Evolutionary conservation across 2,113 vertebrate species (phyloP).

Genomic region (Pseudorasbora parva): DNA sequence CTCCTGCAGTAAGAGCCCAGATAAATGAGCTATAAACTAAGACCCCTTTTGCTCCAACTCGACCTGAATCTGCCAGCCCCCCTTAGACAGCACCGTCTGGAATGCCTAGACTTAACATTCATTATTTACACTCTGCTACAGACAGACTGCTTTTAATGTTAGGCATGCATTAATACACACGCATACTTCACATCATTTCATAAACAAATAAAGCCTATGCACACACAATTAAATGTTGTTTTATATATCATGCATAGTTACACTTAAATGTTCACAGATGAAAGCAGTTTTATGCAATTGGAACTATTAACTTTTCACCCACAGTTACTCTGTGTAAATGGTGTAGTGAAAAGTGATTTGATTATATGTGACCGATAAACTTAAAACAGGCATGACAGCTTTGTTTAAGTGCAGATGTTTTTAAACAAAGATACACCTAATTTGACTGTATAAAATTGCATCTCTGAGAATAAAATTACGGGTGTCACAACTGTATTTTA

Average conservation of each 20-base stretch:
- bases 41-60: neutral
- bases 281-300: neutral
- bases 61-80: slow-evolving; percentile 32
- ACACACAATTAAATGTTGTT: neutral
- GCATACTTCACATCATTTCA: neutral
- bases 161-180: slow-evolving; percentile 22
- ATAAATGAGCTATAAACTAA: slow-evolving; percentile 3
- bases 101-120: slow-evolving; percentile 24
- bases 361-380: neutral
- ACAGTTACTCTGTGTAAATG: neutral
- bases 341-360: neutral
- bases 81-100: slow-evolving; percentile 20
- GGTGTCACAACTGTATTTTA: neutral
- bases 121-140: slow-evolving; percentile 38
- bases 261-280: neutral
- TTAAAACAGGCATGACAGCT: neutral
- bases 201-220: neutral
- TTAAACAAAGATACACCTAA: neutral
- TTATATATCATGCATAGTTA: neutral
- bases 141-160: slow-evolving; percentile 5
- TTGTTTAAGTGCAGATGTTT: neutral
- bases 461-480: neutral
- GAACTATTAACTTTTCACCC: neutral
- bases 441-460: neutral
- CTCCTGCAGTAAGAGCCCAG: slow-evolving; percentile 31